Evolutionary conservation across 2,797 vertebrate genomes (phyloP), one percentile per base, ranked within the genome.

Genomic region (Cirrhinus molitorella): DNA sequence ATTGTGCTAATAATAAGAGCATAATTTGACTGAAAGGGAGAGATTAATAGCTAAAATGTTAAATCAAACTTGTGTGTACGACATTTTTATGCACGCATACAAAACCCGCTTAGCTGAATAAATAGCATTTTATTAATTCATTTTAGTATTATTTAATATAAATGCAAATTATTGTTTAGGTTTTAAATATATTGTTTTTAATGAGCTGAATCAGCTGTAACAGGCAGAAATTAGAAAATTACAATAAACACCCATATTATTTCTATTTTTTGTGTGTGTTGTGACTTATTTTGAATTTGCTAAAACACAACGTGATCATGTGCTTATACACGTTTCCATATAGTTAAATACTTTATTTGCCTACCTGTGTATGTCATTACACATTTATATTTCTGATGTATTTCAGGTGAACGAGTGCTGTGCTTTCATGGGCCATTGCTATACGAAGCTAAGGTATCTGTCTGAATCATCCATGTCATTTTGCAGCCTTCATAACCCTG

Each of bases 391-490:
- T n/a, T 80, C n/a, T 85, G 51, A 74, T 92, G 88, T 91, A 88
- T 91, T 93, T 34, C 93, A 99, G 98, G 98, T 95, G 98, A 99
- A 94, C 95, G 98, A 93, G 98, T 99, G 93, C 96, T 99, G 90
- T 99, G 98, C 95, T 99, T 99, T 96, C 98, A 99, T 96, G 98
- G 98, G 90, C 98, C 98, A 95, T 97, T 99, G 92, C 96, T 99
- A 84, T 99, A 99, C 90, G 98, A 99, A 97, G 98, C 98, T 91
- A 99, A 99, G 98, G 98, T 99, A 51, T 61, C 9, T 2, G 19
- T 79, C 67, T 66, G 80, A 76, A 49, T 51, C 40, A 40, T 4
- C 14, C 25, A 28, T 72, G 23, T 17, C 45, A 17, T 61, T 53
- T 12, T 51, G 34, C 11, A 45, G 61, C 25, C 34, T 63, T 78